Conservation (phyloP, 2,888 invertebrate genomes). For the Epinotia brunnichana region DNA sequence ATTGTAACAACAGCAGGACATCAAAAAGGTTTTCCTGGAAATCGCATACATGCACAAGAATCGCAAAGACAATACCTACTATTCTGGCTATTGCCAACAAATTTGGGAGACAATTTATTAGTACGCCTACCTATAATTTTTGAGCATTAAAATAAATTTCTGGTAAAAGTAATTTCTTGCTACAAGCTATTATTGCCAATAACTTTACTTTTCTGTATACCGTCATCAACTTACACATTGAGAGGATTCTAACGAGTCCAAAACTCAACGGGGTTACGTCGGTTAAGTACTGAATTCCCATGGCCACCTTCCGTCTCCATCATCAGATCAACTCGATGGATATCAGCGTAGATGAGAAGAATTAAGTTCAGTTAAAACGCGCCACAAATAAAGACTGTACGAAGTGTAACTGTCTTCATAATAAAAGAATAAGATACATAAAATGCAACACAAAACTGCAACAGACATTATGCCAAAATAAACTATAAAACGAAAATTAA, state of each 20-base stretch:
- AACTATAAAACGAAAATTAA: slow-evolving; percentile 26
- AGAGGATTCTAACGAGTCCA: no score
- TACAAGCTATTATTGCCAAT: no score
- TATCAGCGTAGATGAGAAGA: no score
- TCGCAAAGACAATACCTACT: background rate
- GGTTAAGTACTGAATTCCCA: no score
- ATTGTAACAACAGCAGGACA: background rate
- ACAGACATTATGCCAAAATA: slow-evolving; percentile 29
- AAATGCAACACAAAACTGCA: slow-evolving; percentile 21
- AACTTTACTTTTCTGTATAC: no score
- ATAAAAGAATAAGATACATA: slow-evolving; percentile 11
- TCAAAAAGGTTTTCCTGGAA: background rate
- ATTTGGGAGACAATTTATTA: background rate
- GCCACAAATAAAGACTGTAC: background rate
- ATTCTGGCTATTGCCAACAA: background rate
- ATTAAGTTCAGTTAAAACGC: background rate
- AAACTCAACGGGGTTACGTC: no score
- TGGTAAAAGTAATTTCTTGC: no score
- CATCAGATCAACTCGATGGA: no score
- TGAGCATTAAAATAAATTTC: no score
- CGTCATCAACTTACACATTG: no score
- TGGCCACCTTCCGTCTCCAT: no score
- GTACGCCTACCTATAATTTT: no score
- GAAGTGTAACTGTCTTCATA: background rate
- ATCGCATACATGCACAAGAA: background rate